These are phyloP conservation scores for Lethrus apterus DNA, from an alignment of 1,140 invertebrate genomes.

Conservation along the genomic window DNA sequence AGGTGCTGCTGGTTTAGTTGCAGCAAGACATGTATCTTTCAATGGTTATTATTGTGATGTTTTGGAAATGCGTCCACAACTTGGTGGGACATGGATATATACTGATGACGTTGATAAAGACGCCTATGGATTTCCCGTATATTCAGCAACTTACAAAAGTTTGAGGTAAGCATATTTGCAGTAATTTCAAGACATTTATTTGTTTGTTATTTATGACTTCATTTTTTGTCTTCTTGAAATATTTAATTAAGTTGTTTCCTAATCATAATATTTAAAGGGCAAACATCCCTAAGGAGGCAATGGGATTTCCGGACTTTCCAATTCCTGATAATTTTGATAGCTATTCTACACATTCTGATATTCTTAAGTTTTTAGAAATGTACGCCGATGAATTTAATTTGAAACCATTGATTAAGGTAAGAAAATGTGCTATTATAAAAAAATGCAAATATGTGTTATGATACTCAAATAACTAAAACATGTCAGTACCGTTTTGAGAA, in stretches of 20 bases:
- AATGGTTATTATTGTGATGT: slow-evolving; percentile 46
- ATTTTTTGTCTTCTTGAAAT: too few relatives aligned
- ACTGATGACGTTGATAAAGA: too few relatives aligned
- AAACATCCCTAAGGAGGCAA: slow-evolving; percentile 68
- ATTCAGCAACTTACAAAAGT: too few relatives aligned
- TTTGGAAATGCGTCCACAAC: slow-evolving; percentile 62
- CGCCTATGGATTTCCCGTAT: too few relatives aligned
- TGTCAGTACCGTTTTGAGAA: too few relatives aligned
- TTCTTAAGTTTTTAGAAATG: slow-evolving; percentile 54
- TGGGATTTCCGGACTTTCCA: slow-evolving; percentile 66
- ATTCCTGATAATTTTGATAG: slow-evolving; percentile 44
- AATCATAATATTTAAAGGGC: slow-evolving; percentile 50
- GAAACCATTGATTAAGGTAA: slow-evolving; percentile 31
- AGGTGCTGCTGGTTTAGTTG: slow-evolving; percentile 57
- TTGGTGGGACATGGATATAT: slow-evolving; percentile 90
- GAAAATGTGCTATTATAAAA: too few relatives aligned
- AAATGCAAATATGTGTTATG: background rate
- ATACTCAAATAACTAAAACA: too few relatives aligned
- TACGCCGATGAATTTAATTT: slow-evolving; percentile 36
- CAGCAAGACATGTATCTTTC: slow-evolving; percentile 43
- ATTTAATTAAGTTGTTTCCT: slow-evolving; percentile 1
- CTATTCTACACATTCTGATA: slow-evolving; percentile 51
- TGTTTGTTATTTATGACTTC: too few relatives aligned
- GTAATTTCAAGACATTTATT: too few relatives aligned
- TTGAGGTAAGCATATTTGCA: too few relatives aligned